Conservation (phyloP, 2,888 invertebrate species). For the Leptogaster cylindrica region DNA sequence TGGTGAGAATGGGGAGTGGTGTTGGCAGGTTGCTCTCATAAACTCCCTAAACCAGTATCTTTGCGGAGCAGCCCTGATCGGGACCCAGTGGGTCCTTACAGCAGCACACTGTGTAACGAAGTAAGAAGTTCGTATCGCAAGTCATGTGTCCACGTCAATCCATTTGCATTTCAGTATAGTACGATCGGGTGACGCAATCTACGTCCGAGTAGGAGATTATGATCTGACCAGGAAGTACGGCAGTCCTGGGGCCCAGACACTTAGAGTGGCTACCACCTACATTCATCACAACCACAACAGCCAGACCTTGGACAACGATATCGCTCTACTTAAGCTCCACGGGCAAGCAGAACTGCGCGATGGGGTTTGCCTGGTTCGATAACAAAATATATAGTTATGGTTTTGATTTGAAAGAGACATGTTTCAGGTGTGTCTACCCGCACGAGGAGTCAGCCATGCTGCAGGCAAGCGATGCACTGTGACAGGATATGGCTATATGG, state of each 20-base stretch:
- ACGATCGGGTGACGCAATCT: constrained; percentile 91
- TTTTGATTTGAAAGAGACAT: not conserved
- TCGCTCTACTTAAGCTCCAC: constrained; percentile 86
- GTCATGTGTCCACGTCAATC: not conserved
- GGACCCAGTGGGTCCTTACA: constrained; percentile 92
- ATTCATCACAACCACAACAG: constrained; percentile 96
- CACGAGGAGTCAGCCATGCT: constrained; percentile 84
- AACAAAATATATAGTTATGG: not conserved
- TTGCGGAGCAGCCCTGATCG: constrained; percentile 91
- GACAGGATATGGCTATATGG: constrained; percentile 95
- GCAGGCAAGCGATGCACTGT: constrained; percentile 91
- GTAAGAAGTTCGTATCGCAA: constrained; percentile 64
- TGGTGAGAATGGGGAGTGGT: constrained; percentile 91
- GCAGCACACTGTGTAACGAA: constrained; percentile 95
- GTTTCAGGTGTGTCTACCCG: constrained; percentile 86
- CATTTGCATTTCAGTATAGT: constrained; percentile 71
- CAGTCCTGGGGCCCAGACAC: constrained; percentile 88
- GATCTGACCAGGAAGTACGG: constrained; percentile 90
- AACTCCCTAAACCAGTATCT: constrained; percentile 92
- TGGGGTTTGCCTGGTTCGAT: constrained; percentile 67
- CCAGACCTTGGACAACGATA: constrained; percentile 92
- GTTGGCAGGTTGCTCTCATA: constrained; percentile 93
- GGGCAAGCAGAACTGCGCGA: constrained; percentile 88
- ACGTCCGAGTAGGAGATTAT: constrained; percentile 91
- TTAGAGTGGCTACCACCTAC: constrained; percentile 90